A percentile compares a stretch with the other conserved stretches of the same genome.
Conservation (phyloP, 1,140 invertebrate genomes). For the Samia ricini region DNA sequence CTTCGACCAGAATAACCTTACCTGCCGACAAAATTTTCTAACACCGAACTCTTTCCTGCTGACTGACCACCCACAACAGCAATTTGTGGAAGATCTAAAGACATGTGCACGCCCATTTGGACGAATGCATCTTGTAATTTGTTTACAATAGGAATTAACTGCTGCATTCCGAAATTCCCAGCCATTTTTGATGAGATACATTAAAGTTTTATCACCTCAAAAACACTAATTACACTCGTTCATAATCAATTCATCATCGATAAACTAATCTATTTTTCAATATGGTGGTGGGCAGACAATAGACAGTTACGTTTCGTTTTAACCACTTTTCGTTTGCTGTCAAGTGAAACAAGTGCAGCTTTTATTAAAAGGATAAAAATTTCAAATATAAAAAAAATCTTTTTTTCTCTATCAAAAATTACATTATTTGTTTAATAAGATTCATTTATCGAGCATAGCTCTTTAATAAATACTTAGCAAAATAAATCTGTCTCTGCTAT, state of each 20-base stretch:
- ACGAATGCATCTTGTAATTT: slow-evolving; percentile 99
- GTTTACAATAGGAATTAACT: slow-evolving; percentile 97
- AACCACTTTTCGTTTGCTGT: slow-evolving; percentile 6
- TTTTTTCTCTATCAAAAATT: background rate
- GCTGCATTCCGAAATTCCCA: slow-evolving; percentile 96
- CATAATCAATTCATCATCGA: slow-evolving; percentile 64
- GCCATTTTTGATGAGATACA: slow-evolving; percentile 69
- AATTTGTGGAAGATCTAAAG: slow-evolving; percentile 98
- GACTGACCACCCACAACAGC: slow-evolving; percentile 99
- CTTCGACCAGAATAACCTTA: slow-evolving; percentile 73
- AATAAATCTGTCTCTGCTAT: too few relatives aligned
- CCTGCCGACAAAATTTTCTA: slow-evolving; percentile 99
- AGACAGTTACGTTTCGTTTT: slow-evolving; percentile 50
- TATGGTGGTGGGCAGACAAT: slow-evolving; percentile 64
- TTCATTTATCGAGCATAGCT: too few relatives aligned
- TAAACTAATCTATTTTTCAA: slow-evolving; percentile 74
- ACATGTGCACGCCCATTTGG: slow-evolving; percentile 96
- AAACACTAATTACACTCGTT: slow-evolving; percentile 60
- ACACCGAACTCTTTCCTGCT: slow-evolving; percentile 98
- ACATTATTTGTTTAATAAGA: background rate
- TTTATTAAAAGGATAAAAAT: background rate
- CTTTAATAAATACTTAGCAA: too few relatives aligned
- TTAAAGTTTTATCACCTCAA: slow-evolving; percentile 56
- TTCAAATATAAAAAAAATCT: background rate
- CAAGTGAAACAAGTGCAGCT: background rate